These are phyloP conservation scores for Pseudochirops cupreus DNA, from an alignment of 2,797 vertebrate species.

Conservation along the genomic window DNA sequence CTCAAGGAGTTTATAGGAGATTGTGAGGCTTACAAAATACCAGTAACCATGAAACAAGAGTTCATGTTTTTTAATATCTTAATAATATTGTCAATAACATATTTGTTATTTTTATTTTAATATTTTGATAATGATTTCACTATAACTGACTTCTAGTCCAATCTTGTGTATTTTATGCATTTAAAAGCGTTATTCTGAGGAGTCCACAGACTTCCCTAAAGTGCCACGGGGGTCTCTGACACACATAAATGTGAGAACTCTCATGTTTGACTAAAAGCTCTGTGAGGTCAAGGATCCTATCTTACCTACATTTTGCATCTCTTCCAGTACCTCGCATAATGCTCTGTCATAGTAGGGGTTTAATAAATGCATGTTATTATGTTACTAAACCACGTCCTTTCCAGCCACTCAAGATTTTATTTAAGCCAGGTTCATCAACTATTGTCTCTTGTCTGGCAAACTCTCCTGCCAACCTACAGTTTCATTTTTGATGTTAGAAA, in stretches of 20 bases:
- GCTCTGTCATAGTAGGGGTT: not conserved
- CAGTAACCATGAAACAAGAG: not conserved
- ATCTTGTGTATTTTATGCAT: not conserved
- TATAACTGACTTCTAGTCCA: not conserved
- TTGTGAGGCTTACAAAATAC: not conserved
- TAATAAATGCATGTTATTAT: not conserved
- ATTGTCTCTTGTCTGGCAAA: conserved; percentile 12
- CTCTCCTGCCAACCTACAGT: not conserved
- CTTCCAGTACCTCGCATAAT: not conserved
- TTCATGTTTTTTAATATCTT: not conserved
- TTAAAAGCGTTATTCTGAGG: not conserved
- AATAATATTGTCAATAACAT: not conserved
- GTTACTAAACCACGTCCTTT: not conserved
- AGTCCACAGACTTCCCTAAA: not conserved
- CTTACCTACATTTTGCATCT: not conserved
- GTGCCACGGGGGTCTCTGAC: not conserved
- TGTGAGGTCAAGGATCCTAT: not conserved
- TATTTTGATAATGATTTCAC: not conserved
- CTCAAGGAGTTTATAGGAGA: not conserved
- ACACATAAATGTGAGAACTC: not conserved
- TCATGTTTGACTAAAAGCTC: not conserved
- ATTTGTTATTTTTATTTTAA: not conserved
- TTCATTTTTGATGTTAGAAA: conserved; percentile 32
- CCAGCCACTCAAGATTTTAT: not conserved
- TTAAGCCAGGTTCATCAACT: not conserved